Evolutionary conservation across 2,113 vertebrate genomes (phyloP).

Genomic region (Anoplopoma fimbria): DNA sequence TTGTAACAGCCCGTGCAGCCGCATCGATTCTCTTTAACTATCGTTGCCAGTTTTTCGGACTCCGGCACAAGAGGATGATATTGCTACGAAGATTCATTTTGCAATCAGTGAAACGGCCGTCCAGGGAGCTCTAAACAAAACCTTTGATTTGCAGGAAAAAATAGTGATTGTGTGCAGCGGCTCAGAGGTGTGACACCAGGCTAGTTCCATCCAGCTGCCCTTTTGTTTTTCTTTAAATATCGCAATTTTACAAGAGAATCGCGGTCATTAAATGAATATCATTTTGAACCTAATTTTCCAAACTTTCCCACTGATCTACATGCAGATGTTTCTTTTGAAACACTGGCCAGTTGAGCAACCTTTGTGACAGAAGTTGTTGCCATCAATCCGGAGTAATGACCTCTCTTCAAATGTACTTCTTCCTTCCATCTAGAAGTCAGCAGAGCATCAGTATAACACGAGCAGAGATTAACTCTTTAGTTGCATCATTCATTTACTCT

Average conservation of each 20-base stretch:
- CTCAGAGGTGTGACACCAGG: neutral
- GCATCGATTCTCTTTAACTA: neutral
- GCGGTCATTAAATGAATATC: too few species aligned
- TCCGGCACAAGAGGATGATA: neutral
- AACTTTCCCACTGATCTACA: too few species aligned
- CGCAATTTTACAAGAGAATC: too few species aligned
- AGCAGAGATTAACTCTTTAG: neutral
- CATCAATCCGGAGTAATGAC: too few species aligned
- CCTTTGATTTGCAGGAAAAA: neutral
- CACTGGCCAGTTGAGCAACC: too few species aligned
- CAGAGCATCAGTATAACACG: neutral
- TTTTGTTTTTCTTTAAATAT: neutral
- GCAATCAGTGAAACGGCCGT: too few species aligned
- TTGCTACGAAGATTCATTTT: neutral
- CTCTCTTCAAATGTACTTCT: neutral
- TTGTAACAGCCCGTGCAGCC: neutral
- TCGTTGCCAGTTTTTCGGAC: neutral
- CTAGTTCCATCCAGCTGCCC: neutral
- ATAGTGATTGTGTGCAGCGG: too few species aligned
- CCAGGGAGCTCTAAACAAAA: neutral
- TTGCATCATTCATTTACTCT: neutral
- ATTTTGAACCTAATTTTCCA: too few species aligned
- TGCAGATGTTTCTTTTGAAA: too few species aligned
- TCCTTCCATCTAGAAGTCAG: neutral
- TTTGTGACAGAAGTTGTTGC: too few species aligned